Conservation (phyloP, 2,797 vertebrate genomes). For the Anisognathus igniventris region DNA sequence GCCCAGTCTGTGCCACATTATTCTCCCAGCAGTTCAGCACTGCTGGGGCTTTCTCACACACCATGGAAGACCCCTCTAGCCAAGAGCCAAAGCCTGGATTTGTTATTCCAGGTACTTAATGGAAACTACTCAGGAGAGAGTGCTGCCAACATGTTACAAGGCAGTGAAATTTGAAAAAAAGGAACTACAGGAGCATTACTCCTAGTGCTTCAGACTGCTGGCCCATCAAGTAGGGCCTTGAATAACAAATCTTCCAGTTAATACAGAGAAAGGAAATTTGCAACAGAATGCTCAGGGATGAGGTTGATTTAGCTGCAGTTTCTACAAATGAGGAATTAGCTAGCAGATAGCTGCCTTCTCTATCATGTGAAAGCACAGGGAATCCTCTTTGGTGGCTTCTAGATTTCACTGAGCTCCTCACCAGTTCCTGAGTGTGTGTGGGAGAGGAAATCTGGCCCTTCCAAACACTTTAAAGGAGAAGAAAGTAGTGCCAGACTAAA, state of each 20-base stretch:
- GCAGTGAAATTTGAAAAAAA: not conserved
- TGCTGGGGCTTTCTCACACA: not conserved
- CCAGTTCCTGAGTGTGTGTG: not conserved
- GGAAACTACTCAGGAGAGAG: not conserved
- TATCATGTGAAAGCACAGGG: not conserved
- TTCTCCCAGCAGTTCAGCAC: not conserved
- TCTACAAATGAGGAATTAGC: not conserved
- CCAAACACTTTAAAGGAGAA: not conserved
- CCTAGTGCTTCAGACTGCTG: not conserved
- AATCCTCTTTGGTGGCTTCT: not conserved
- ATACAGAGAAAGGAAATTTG: not conserved
- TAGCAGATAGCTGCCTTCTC: not conserved
- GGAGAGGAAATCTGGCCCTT: slow-evolving; percentile 24
- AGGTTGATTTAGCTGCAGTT: not conserved
- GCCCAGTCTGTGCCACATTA: not conserved
- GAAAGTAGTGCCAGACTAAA: slow-evolving; percentile 17
- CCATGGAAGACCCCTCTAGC: not conserved
- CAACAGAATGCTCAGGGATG: not conserved
- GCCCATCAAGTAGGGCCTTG: not conserved
- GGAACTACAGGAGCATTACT: not conserved
- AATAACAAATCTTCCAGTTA: not conserved
- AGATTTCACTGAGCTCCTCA: not conserved
- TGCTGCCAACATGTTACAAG: not conserved
- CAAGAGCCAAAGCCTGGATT: not conserved
- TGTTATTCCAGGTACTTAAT: not conserved